These are phyloP conservation scores for Theocolax elegans DNA, from an alignment of 1,140 invertebrate species.

Conservation along the genomic window DNA sequence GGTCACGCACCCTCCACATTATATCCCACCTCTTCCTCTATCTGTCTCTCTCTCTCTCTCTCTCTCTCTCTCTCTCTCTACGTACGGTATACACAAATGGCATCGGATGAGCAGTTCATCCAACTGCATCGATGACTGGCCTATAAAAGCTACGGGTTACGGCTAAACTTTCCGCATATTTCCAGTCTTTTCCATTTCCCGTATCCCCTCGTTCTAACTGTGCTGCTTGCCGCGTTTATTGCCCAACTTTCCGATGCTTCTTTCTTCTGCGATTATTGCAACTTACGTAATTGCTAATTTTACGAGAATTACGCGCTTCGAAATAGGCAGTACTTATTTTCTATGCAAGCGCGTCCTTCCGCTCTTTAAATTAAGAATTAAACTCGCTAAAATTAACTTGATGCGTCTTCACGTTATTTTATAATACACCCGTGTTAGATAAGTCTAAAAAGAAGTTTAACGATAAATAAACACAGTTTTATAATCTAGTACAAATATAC, in stretches of 20 bases:
- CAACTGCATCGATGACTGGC: constrained; percentile 45
- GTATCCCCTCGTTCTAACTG: background rate
- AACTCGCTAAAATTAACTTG: no score
- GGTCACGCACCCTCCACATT: no score
- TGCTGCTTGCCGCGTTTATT: no score
- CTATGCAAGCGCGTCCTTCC: background rate
- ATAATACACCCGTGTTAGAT: no score
- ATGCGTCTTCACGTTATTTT: no score
- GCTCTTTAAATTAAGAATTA: constrained; percentile 11
- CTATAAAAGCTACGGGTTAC: constrained; percentile 45
- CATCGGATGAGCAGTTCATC: constrained; percentile 39
- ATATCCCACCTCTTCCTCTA: no score
- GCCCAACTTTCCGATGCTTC: constrained; percentile 9
- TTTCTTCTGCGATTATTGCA: constrained; percentile 30
- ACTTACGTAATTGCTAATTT: constrained; percentile 38
- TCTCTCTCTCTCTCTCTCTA: no score
- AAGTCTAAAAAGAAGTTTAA: no score
- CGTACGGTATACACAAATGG: no score
- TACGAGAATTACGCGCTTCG: constrained; percentile 2
- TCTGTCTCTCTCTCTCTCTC: no score
- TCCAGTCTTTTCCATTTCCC: constrained; percentile 13
- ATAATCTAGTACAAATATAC: no score
- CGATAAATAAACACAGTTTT: no score
- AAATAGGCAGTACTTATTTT: constrained; percentile 9
- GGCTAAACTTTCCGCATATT: constrained; percentile 36